Base-by-base conservation (phyloP, 2,113 vertebrate species). In the Electrona antarctica region DNA sequence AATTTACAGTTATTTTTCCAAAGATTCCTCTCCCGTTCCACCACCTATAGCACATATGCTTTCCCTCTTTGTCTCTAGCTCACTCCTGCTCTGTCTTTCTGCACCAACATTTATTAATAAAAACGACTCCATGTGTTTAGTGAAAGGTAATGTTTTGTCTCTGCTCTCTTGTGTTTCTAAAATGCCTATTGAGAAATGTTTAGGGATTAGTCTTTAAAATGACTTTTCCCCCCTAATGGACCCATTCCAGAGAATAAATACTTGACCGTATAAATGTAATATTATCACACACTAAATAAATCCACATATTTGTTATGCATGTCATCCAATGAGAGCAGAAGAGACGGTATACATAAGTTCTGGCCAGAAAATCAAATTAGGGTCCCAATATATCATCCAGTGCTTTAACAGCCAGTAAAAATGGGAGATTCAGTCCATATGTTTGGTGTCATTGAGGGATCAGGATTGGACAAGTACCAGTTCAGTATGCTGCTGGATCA, bases 1-100 rank as follows among this genome's bases (percentile, higher is more conserved):
- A 88, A 92, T 90, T 92, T 90, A 91, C 84, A 89, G 74, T 88
- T 90, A 88, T 87, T 89, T 91, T 83, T 63, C 86, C 83, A 70
- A 33, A 70, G 70, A 71, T 63, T 76, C 71, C 58, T 71, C 57
- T 71, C 69, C 67, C 65, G 58, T 64, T 76, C 60, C 49, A 79
- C 64, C 79, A 71, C 79, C 68, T 83, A 84, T 69, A 71, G 70
- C 79, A 76, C 84, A 88, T 67, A 74, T 85, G 78, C 60, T 8
- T 64, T 28, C 48, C 33, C 73, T 68, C 56, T 51, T 57, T 79
- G 71, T 62, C 55, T 67, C 29, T 66, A 54, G 66, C 13, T 12
- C 61, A 63, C 63, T 73, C 59, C 49, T 60, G 75, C 74, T 52
- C 55, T 69, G 6, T 46, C 41, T 63, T n/a, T 41, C 61, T 14